phyloP scores from a whole-genome alignment of 2,113 vertebrate species.

The Panthera leo region DNA sequence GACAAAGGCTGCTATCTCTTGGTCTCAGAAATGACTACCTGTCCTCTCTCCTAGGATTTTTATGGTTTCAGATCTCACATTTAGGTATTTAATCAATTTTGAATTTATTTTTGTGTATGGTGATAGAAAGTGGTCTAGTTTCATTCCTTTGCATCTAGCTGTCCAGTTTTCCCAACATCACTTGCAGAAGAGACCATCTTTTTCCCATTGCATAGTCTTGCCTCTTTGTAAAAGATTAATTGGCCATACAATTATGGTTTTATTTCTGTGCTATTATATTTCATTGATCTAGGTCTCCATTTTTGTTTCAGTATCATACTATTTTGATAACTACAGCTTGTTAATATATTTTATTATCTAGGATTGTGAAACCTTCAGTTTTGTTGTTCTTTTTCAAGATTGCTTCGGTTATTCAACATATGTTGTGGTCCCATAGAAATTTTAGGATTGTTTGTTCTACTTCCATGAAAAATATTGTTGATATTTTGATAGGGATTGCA shows the following conservation, averaged over 20 bases:
- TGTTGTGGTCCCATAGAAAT: background rate
- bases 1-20: background rate
- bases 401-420: background rate
- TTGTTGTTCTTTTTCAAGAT: background rate
- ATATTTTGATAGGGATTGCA: background rate
- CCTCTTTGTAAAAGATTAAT: background rate
- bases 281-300: background rate
- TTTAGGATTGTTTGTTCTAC: background rate
- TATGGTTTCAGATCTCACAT: background rate
- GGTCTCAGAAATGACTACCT: background rate
- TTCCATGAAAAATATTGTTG: background rate
- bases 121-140: background rate
- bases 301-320: background rate
- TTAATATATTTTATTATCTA: background rate
- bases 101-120: background rate
- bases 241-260: background rate
- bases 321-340: background rate
- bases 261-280: background rate
- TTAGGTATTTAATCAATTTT: background rate
- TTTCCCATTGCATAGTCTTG: background rate
- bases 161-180: background rate
- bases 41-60: background rate
- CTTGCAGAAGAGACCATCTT: background rate
- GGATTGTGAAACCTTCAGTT: background rate
- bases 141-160: background rate